Evolutionary conservation across 2,113 vertebrate species (phyloP).

Genomic region (Otolemur garnettii): DNA sequence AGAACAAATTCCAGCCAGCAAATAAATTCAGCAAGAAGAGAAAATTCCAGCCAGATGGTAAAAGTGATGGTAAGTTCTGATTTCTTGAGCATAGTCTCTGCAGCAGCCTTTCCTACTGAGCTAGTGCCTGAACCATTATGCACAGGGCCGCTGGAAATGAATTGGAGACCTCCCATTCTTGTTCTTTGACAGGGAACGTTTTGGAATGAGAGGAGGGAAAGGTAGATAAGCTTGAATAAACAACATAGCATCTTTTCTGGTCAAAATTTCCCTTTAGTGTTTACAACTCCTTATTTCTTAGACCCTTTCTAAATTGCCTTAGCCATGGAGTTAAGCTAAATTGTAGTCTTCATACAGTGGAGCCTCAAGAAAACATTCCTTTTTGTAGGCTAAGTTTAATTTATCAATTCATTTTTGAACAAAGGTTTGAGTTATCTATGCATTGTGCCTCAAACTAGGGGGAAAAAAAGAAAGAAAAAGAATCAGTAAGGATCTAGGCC

Average conservation of each 20-base stretch:
- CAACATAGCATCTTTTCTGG: background rate
- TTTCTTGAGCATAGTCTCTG: background rate
- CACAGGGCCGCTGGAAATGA: background rate
- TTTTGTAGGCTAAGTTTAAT: slow-evolving; percentile 17
- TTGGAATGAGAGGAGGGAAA: background rate
- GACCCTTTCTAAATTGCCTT: background rate
- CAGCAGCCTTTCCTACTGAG: background rate
- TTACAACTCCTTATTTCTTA: background rate
- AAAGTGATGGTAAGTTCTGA: slow-evolving; percentile 83
- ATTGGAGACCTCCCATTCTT: background rate
- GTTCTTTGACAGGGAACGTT: background rate
- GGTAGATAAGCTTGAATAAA: background rate
- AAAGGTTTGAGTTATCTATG: background rate
- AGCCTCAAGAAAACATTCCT: background rate
- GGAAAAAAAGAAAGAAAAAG: too few relatives aligned
- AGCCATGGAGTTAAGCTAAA: background rate
- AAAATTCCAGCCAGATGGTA: slow-evolving; percentile 78
- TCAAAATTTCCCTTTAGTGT: background rate
- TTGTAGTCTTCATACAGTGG: background rate
- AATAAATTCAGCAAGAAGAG: slow-evolving; percentile 81
- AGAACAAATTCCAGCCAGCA: slow-evolving; percentile 82
- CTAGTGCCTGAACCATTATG: accelerated
- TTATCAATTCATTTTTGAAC: background rate
- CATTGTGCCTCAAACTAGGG: background rate
- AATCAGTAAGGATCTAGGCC: background rate